These are phyloP conservation scores for Pangasius macronema DNA, from an alignment of 2,797 vertebrate genomes.

Conservation along the genomic window DNA sequence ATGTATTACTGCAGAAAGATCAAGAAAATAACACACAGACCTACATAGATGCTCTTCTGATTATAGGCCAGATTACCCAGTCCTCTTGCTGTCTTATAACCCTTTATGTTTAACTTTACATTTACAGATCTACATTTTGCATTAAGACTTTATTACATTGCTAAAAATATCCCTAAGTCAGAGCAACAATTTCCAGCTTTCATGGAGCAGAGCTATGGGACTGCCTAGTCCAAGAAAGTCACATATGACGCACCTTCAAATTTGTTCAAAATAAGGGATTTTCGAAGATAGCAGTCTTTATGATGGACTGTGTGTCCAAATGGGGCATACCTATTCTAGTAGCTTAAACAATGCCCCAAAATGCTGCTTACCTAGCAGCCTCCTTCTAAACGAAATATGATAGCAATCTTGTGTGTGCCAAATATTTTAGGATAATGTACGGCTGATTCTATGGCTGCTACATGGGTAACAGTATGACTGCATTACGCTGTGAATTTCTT, in stretches of 20 bases:
- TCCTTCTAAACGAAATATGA: constrained; percentile 2
- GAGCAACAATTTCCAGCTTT: not conserved
- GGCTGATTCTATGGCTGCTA: not conserved
- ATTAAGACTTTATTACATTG: not conserved
- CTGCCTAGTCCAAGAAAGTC: not conserved
- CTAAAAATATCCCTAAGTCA: not conserved
- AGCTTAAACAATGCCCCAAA: not conserved
- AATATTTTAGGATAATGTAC: not conserved
- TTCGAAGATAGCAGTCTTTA: not conserved
- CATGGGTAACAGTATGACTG: not conserved
- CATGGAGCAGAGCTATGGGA: not conserved
- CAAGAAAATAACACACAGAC: not conserved
- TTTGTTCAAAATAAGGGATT: not conserved
- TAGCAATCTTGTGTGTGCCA: not conserved
- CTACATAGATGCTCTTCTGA: not conserved
- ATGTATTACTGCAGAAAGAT: not conserved
- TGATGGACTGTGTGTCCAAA: not conserved
- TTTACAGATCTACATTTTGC: not conserved
- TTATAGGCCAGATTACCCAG: not conserved
- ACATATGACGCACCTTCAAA: not conserved
- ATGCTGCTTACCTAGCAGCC: not conserved
- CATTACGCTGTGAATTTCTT: not conserved
- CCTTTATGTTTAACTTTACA: not conserved
- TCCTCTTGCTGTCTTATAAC: not conserved
- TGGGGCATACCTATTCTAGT: not conserved